phyloP scores from a whole-genome alignment of 2,797 vertebrate species.

The Enoplosus armatus region DNA sequence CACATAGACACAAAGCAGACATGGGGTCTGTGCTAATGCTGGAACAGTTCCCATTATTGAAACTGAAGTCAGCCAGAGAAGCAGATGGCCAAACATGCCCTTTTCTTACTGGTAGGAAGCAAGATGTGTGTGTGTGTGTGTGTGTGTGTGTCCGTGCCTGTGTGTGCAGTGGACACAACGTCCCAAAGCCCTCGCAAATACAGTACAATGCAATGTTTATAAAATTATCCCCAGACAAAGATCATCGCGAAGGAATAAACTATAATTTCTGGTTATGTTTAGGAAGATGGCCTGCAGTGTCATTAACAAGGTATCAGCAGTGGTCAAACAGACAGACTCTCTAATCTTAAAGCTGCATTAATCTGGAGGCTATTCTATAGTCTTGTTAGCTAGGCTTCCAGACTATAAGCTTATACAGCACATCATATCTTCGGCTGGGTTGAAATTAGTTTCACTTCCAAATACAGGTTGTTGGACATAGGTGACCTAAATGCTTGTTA shows the following conservation, averaged over 20 bases:
- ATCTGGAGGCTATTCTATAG: not conserved
- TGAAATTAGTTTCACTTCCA: no score
- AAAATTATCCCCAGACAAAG: no score
- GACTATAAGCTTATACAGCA: not conserved
- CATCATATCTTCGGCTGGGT: no score
- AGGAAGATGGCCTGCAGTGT: not conserved
- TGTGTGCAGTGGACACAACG: not conserved
- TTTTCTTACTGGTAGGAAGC: constrained; percentile 31
- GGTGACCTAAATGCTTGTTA: no score
- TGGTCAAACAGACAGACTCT: no score
- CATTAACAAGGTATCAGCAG: not conserved
- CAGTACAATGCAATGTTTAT: constrained; percentile 23
- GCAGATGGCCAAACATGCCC: constrained; percentile 59
- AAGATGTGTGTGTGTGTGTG: constrained; percentile 4
- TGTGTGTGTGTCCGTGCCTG: not conserved
- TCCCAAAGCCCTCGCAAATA: not conserved
- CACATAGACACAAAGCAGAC: constrained; percentile 23
- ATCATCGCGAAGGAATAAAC: not conserved
- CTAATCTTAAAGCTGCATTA: no score
- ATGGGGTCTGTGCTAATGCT: constrained; percentile 52
- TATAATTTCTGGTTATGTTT: constrained; percentile 7
- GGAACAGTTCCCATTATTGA: constrained; percentile 57
- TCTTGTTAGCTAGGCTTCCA: not conserved
- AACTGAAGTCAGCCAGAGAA: constrained; percentile 67
- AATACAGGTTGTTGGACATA: no score